These are phyloP conservation scores for Picus viridis DNA, from an alignment of 2,797 vertebrate species.

Conservation along the genomic window DNA sequence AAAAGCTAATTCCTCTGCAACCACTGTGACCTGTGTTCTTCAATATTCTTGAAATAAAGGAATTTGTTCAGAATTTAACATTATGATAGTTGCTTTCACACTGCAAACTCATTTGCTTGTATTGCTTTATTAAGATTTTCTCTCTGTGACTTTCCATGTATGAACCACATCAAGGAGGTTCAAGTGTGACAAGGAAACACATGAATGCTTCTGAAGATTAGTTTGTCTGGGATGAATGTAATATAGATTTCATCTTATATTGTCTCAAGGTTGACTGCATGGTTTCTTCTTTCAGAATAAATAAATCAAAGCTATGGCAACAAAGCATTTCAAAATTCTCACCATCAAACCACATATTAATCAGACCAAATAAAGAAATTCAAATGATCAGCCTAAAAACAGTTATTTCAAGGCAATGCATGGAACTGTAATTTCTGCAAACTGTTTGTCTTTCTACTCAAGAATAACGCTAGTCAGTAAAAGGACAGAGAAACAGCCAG, in stretches of 20 bases:
- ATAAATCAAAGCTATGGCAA: conserved; percentile 12
- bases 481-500: not conserved
- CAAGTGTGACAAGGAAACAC: not conserved
- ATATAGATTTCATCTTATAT: not conserved
- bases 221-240: not conserved
- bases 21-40: not conserved
- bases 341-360: not conserved
- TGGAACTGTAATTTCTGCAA: not conserved
- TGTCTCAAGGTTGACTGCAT: not conserved
- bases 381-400: not conserved
- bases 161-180: not conserved
- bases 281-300: conserved; percentile 47
- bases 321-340: not conserved
- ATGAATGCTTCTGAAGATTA: not conserved
- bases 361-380: not conserved
- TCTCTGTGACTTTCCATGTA: not conserved
- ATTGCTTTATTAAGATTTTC: not conserved
- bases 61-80: not conserved
- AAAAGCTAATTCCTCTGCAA: not conserved
- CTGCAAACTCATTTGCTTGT: not conserved
- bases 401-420: not conserved
- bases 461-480: not conserved
- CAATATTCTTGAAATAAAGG: not conserved
- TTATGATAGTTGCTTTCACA: not conserved
- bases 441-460: not conserved